Evolutionary conservation across 2,797 vertebrate genomes (phyloP), one percentile per base, ranked within the genome.

Genomic region (Alfaro cultratus): DNA sequence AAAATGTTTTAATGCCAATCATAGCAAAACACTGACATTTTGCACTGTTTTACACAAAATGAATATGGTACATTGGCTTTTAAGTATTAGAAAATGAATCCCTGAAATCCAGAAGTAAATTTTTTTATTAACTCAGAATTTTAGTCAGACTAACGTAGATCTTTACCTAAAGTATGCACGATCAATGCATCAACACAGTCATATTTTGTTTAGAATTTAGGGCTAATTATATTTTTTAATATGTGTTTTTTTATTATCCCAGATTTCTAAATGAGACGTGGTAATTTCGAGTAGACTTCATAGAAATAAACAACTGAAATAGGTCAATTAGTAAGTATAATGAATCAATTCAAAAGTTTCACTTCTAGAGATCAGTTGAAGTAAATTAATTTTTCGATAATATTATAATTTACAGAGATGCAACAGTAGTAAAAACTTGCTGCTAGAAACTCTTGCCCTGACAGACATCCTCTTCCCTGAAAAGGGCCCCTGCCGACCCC

Each of bases 401-500:
- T 15, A 45, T 71, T 29, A 21, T 21, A 67, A 21, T 36, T 39
- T 67, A 36, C 34, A 39, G 57, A 60, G 5, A 31, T 34, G 57
- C n/a, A 60, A 60, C 36, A 21, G 21, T 12, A n/a, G 39, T 70
- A 43, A 70, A 68, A 70, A 1, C 1, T 39, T 41, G 11, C 26
- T 70, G 18, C 62, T 10, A 39, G 34, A 23, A 67, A 23, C 21
- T 39, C 10, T 23, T 51, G 49, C 49, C 64, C 21, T 68, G 9
- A 68, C 12, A 71, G 16, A 41, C 67, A 71, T 16, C 26, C 26
- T 6, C 67, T 16, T 15, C 12, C 41, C 41, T 16, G 16, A 45
- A 16, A 21, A 45, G 39, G 67, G 43, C 26, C 83, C 75, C 75
- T 75, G 80, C 47, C 9, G 41, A 73, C 45, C 74, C 71, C 13